Evolutionary conservation across 2,797 vertebrate species (phyloP).

Genomic region (Champsocephalus esox): DNA sequence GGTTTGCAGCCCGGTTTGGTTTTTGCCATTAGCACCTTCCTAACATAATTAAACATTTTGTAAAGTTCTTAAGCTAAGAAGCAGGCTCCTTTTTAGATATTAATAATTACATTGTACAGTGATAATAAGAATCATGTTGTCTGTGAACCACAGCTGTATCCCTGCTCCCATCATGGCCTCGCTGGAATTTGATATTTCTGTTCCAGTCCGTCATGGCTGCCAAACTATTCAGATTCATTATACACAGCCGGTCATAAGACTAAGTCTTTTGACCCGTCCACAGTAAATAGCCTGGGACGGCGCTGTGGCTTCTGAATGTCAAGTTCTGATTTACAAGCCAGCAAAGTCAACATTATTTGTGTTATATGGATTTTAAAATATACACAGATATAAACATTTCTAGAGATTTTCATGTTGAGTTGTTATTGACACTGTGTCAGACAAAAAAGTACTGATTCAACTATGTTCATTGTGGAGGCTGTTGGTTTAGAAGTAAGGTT

Average conservation of each 20-base stretch:
- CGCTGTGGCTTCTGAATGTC: not conserved
- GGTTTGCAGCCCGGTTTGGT: not conserved
- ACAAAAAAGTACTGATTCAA: not conserved
- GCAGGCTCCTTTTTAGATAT: too few relatives aligned
- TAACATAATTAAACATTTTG: too few relatives aligned
- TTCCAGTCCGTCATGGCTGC: slow-evolving; percentile 17
- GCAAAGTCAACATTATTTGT: not conserved
- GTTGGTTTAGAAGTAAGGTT: not conserved
- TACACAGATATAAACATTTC: not conserved
- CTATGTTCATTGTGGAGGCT: not conserved
- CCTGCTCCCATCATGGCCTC: slow-evolving; percentile 3
- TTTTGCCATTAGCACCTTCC: too few relatives aligned
- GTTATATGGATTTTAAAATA: not conserved
- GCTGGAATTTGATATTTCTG: slow-evolving; percentile 60
- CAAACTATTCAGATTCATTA: slow-evolving; percentile 34
- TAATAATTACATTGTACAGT: too few relatives aligned
- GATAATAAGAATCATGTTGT: not conserved
- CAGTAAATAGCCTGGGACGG: not conserved
- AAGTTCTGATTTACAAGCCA: not conserved
- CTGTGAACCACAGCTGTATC: slow-evolving; percentile 6
- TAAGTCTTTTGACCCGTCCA: slow-evolving; percentile 21
- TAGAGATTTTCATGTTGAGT: not conserved
- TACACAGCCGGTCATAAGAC: slow-evolving; percentile 25
- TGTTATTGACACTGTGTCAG: not conserved
- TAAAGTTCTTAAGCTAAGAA: too few relatives aligned